These are phyloP conservation scores for Odontophorus gujanensis DNA, from an alignment of 2,113 vertebrate species.

Conservation along the genomic window DNA sequence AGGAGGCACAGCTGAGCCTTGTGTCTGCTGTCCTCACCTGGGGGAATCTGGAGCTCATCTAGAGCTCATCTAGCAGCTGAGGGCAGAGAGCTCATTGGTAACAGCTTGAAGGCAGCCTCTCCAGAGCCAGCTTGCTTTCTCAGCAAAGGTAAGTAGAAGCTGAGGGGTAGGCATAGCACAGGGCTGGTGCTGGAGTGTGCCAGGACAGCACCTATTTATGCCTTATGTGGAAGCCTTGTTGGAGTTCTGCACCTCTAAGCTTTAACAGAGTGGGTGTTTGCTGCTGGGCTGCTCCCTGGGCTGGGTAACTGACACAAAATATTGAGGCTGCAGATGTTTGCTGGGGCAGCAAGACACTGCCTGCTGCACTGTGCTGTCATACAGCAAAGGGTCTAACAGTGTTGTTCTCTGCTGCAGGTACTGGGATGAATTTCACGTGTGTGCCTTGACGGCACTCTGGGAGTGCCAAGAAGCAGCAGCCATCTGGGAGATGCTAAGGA, in stretches of 20 bases:
- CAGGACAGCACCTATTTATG: not conserved
- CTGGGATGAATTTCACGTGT: constrained; percentile 83
- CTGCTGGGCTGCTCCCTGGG: not conserved
- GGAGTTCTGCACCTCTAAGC: not conserved
- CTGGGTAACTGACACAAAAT: not conserved
- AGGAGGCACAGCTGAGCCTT: not conserved
- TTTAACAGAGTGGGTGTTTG: not conserved
- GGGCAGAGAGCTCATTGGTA: not conserved
- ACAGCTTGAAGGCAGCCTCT: not conserved
- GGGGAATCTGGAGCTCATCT: not conserved
- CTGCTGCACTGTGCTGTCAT: not conserved
- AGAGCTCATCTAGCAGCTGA: not conserved
- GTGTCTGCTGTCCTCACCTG: not conserved
- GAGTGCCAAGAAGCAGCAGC: constrained; percentile 80
- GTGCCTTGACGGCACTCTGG: constrained; percentile 72
- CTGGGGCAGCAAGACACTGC: not conserved
- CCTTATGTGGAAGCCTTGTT: too few relatives aligned
- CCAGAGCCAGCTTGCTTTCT: fast-evolving
- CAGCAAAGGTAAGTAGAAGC: not conserved
- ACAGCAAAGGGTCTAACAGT: not conserved
- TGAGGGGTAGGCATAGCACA: fast-evolving
- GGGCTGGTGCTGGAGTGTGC: not conserved
- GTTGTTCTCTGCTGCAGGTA: constrained; percentile 69
- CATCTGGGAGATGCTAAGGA: constrained; percentile 81
- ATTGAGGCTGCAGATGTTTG: fast-evolving